Base-by-base conservation (phyloP, 2,797 vertebrate genomes). In the Coranthus polyacanthus region DNA sequence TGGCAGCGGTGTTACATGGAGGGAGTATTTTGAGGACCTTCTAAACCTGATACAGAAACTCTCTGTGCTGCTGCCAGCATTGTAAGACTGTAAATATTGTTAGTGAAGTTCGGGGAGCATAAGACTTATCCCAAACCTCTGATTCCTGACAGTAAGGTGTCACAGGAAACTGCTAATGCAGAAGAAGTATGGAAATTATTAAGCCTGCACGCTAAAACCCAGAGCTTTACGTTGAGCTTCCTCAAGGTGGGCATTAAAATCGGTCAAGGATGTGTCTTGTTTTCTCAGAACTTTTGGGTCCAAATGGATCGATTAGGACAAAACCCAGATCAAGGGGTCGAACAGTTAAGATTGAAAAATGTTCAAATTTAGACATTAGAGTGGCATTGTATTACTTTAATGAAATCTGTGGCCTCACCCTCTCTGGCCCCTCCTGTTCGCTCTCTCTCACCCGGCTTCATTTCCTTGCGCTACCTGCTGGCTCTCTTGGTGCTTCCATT, bases 1-100 rank as follows among this genome's bases (percentile, higher is more conserved):
- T 72, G 32, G 49, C 26, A 43, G 16, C 37, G 51, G 50, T 53
- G 62, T 74, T 61, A 36, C 17, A 11, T 2, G 7, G 21, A 50
- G 36, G 12, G 29, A 49, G 13, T 39, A 41, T 53, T 51, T 20
- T 47, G 55, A 46, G 29, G 16, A 46, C 36, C 16, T 38, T 37
- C 1, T 53, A 37, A 65, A 49, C 22, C 39, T 29, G 39, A 20
- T 11, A 16, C 45, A 36, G 16, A 34, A 68, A 62, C 47, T 2
- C 12, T 22, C 6, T 57, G 50, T 36, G 43, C 26, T 61, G 39
- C 41, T 43, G 29, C 6, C 16, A 5, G 17, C n/a, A 39, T 26
- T 39, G 15, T 11, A 22, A 49, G 15, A 39, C n/a, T 55, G 5
- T 45, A 18, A 1, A 50, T 12, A 32, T 13, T 16, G 56, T 57